phyloP scores from a whole-genome alignment of 2,888 invertebrate genomes.

The Macaria liturata region DNA sequence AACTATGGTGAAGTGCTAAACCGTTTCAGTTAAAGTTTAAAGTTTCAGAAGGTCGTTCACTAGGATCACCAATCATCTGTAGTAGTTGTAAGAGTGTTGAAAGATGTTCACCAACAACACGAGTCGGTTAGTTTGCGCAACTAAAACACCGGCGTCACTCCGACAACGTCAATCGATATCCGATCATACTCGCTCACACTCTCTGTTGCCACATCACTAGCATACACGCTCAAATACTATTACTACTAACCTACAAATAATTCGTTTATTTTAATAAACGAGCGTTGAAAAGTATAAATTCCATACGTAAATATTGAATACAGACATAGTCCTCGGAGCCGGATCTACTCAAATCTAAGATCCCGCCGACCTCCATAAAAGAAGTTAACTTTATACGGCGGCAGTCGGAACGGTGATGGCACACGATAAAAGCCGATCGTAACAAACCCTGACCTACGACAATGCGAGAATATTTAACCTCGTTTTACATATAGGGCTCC shows the following conservation, averaged over 20 bases:
- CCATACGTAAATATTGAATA: too few relatives aligned
- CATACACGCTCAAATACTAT: too few relatives aligned
- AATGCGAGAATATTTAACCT: slow-evolving; percentile 14
- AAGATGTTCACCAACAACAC: slow-evolving; percentile 2
- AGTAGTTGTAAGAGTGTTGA: slow-evolving; percentile 1
- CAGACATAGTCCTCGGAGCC: slow-evolving; percentile 3
- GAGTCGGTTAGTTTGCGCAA: slow-evolving; percentile 5
- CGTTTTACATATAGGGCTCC: slow-evolving; percentile 11
- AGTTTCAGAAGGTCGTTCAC: too few relatives aligned
- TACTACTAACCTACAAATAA: too few relatives aligned
- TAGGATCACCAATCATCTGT: not conserved
- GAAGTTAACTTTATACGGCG: slow-evolving; percentile 4
- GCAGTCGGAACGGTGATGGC: slow-evolving; percentile 5
- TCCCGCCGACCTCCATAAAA: slow-evolving; percentile 1
- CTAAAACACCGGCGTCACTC: slow-evolving; percentile 4
- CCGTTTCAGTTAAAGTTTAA: too few relatives aligned
- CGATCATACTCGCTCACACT: not conserved
- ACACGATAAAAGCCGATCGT: slow-evolving; percentile 17
- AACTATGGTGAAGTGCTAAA: too few relatives aligned
- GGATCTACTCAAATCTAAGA: not conserved
- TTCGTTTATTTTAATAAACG: too few relatives aligned
- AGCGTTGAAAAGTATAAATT: too few relatives aligned
- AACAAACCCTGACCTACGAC: slow-evolving; percentile 15
- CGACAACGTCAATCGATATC: not conserved
- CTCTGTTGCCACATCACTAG: too few relatives aligned